Percentiles rank a stretch among this genome's conserved stretches.
phyloP scores from a whole-genome alignment of 2,113 vertebrate species.

The Turnix velox region DNA sequence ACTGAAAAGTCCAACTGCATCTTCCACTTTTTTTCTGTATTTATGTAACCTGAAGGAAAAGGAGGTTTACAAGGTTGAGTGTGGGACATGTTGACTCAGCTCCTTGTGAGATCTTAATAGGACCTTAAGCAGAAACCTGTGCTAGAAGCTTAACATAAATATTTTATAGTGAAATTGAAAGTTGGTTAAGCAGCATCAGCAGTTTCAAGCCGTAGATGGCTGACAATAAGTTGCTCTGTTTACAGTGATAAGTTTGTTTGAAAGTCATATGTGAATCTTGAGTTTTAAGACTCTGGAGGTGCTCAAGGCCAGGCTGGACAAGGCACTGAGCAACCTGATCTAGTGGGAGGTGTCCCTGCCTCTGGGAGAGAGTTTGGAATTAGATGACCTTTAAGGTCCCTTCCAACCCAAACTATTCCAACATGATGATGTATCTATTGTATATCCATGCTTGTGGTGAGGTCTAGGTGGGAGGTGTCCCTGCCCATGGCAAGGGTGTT shows the following conservation, averaged over 20 bases:
- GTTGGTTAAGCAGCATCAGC: conserved; percentile 9
- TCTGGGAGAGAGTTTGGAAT: too few relatives aligned
- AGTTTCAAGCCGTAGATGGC: neutral
- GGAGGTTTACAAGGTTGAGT: neutral
- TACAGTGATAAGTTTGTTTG: neutral
- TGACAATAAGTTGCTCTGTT: neutral
- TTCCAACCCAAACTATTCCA: too few relatives aligned
- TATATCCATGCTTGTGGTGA: too few relatives aligned
- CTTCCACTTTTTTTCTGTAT: neutral
- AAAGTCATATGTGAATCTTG: neutral
- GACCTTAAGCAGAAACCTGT: neutral
- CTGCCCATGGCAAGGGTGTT: too few relatives aligned
- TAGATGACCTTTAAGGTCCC: too few relatives aligned
- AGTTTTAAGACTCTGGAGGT: neutral
- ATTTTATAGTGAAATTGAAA: conserved; percentile 21
- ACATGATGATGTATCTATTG: neutral
- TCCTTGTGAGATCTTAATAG: neutral
- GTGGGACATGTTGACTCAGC: neutral
- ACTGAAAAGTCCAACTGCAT: neutral
- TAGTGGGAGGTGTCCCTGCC: too few relatives aligned
- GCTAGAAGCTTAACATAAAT: conserved; percentile 26
- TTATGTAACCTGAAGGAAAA: neutral
- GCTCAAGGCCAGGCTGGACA: too few relatives aligned
- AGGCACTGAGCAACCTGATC: too few relatives aligned
- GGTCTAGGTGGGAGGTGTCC: too few relatives aligned